Evolutionary conservation across 2,113 vertebrate species (phyloP).

Genomic region (Phainopepla nitens): DNA sequence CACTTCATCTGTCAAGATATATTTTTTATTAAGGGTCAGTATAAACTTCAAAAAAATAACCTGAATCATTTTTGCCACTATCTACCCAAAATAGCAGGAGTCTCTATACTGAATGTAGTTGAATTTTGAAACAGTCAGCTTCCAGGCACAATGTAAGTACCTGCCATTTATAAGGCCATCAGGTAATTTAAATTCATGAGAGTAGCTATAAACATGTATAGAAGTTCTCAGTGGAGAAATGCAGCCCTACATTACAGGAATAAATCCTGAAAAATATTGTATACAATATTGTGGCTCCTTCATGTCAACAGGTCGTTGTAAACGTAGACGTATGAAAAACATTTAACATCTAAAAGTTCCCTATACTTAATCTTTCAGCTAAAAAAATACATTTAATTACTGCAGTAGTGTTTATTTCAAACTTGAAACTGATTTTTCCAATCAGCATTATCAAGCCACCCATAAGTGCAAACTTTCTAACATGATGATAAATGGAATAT

Average conservation of each 20-base stretch:
- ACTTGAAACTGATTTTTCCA: background rate
- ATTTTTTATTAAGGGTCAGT: conserved; percentile 45
- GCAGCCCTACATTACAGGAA: background rate
- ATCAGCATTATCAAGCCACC: background rate
- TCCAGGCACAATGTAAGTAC: background rate
- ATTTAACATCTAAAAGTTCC: background rate
- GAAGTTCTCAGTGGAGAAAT: background rate
- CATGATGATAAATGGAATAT: background rate
- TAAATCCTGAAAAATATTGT: background rate
- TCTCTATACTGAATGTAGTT: background rate
- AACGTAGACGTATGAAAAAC: background rate
- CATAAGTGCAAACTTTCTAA: background rate
- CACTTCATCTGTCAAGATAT: background rate
- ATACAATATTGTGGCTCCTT: background rate
- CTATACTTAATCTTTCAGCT: background rate
- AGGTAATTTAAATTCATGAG: conserved; percentile 10
- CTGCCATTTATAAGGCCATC: background rate
- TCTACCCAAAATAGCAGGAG: background rate
- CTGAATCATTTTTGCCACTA: background rate
- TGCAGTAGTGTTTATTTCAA: background rate
- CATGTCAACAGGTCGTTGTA: background rate
- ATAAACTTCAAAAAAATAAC: background rate
- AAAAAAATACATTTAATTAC: background rate
- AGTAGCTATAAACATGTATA: background rate
- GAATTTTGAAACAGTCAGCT: background rate